phyloP scores from a whole-genome alignment of 2,888 invertebrate genomes.

The Blastobasis lacticolella region DNA sequence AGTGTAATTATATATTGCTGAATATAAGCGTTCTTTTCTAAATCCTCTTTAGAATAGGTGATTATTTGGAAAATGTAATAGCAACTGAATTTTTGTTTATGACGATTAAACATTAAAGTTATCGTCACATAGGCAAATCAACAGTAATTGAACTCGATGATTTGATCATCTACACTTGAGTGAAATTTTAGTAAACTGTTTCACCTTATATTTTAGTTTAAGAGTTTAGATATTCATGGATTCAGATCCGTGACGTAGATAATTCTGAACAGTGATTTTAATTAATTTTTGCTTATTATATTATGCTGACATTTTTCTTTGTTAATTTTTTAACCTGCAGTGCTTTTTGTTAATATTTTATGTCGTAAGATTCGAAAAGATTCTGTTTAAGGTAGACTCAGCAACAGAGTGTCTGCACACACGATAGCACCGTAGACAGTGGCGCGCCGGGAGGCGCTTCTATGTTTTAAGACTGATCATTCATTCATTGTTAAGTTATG shows the following conservation, averaged over 20 bases:
- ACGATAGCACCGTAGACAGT: too few species aligned
- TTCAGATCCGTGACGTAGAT: constrained; percentile 33
- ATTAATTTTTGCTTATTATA: constrained; percentile 43
- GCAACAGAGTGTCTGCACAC: constrained; percentile 52
- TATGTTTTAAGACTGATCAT: constrained; percentile 71
- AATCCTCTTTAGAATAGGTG: constrained; percentile 24
- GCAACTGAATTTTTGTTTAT: constrained; percentile 14
- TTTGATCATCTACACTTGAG: constrained; percentile 28
- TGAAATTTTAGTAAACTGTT: constrained; percentile 18
- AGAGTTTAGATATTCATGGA: constrained; percentile 28
- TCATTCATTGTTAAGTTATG: constrained; percentile 69
- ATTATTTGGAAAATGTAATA: neutral
- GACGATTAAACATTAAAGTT: constrained; percentile 20
- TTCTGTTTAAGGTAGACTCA: constrained; percentile 61
- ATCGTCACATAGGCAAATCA: constrained; percentile 33
- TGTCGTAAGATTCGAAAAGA: constrained; percentile 47
- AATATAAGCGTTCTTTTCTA: constrained; percentile 33
- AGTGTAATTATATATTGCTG: constrained; percentile 6
- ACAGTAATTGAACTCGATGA: constrained; percentile 34
- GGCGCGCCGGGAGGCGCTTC: constrained; percentile 31
- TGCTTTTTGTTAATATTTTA: constrained; percentile 61
- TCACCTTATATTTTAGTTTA: constrained; percentile 18
- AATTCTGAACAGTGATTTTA: constrained; percentile 35
- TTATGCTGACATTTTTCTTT: constrained; percentile 52
- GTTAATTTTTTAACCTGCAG: constrained; percentile 49